Conservation (phyloP, 2,113 vertebrate genomes). For the Circaetus cinerascens region DNA sequence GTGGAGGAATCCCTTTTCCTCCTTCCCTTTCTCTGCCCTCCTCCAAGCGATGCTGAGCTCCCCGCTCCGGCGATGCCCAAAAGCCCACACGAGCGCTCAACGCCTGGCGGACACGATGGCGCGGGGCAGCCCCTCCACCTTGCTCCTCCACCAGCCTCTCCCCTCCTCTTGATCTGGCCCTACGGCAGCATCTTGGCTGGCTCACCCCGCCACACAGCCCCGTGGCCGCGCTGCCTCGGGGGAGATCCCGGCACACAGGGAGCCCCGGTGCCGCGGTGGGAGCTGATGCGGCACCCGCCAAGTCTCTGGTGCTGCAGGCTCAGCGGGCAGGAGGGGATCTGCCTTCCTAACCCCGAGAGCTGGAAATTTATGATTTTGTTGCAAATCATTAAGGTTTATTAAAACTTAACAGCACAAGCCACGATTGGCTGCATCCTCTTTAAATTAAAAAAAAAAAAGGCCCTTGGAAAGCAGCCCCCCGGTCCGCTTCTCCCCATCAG, state of each 20-base stretch:
- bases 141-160: background rate
- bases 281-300: background rate
- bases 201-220: background rate
- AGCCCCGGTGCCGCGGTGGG: rapidly evolving
- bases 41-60: rapidly evolving
- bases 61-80: rapidly evolving
- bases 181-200: background rate
- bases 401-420: slow-evolving; percentile 15
- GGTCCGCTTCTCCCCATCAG: slow-evolving; percentile 33
- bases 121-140: background rate
- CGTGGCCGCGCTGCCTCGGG: rapidly evolving
- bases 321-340: background rate
- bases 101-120: rapidly evolving
- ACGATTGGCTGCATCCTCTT: slow-evolving; percentile 43
- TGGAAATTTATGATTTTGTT: slow-evolving; percentile 26
- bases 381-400: slow-evolving; percentile 51
- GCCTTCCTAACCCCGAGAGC: background rate
- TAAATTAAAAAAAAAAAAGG: slow-evolving; percentile 8
- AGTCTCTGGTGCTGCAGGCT: background rate
- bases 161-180: background rate
- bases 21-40: background rate
- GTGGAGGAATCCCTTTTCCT: background rate
- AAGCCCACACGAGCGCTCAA: rapidly evolving
- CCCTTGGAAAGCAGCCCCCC: slow-evolving; percentile 51
- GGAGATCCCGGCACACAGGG: rapidly evolving